phyloP scores from a whole-genome alignment of 1,140 invertebrate species.

The Apis laboriosa region DNA sequence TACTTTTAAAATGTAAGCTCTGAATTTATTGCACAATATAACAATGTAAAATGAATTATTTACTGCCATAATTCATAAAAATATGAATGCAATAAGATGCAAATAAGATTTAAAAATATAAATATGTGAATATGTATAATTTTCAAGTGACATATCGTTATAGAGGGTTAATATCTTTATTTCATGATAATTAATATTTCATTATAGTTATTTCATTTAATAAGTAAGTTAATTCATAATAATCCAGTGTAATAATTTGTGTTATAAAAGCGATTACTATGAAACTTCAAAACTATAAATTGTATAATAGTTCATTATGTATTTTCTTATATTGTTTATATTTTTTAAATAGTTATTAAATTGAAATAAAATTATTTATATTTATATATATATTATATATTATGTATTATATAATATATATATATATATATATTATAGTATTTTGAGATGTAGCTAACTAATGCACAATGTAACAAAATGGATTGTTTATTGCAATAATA shows the following conservation, averaged over 20 bases:
- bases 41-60: not conserved
- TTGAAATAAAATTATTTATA: slow-evolving; percentile 6
- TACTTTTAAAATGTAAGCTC: no score
- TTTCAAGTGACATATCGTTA: not conserved
- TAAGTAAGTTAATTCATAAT: slow-evolving; percentile 11
- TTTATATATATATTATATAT: not conserved
- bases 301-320: not conserved
- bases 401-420: not conserved
- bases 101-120: not conserved
- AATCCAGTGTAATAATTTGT: slow-evolving; percentile 35
- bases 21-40: no score
- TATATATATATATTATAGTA: slow-evolving; percentile 41
- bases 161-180: slow-evolving; percentile 6
- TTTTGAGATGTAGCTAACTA: slow-evolving; percentile 44
- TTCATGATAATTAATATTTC: slow-evolving; percentile 17
- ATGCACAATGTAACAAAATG: slow-evolving; percentile 48
- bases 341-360: slow-evolving; percentile 12
- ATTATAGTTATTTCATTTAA: slow-evolving; percentile 13
- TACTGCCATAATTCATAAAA: not conserved
- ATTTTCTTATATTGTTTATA: slow-evolving; percentile 10
- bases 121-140: not conserved
- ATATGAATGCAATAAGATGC: not conserved
- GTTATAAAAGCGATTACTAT: slow-evolving; percentile 32
- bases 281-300: not conserved
- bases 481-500: slow-evolving; percentile 51